Evolutionary conservation across 2,888 invertebrate genomes (phyloP), one percentile per base, ranked within the genome.

Genomic region (Troides helena): DNA sequence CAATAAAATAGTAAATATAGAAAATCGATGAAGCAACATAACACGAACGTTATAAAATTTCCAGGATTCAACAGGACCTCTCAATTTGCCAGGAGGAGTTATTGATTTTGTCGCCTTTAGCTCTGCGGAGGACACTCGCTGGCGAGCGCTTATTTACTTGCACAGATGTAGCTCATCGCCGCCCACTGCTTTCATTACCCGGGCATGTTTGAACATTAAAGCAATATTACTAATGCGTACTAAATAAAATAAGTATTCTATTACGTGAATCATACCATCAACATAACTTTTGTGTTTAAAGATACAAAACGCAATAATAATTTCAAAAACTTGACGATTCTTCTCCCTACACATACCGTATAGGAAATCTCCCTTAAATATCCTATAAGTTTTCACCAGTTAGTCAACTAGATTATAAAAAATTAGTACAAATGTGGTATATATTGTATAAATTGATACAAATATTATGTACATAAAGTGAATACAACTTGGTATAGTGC

Each of bases 21-120:
- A 57, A 39, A n/a, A 56, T 36, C 39, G 3, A 43, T 43, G 10
- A 2, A 43, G 53, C 56, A 30, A 23, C 17, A n/a, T 3, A 64
- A 61, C 21, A 61, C 21, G 43, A 21, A 43, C 10, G 10, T 61
- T 57, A 57, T 36, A 64, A 53, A 58, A 12, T 23, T 36, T 23
- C 64, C 17, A 64, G 63, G 21, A 50, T 46, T 53, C 21, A 59
- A 10, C 23, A 61, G 64, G 68, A 65, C 60, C 14, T 56, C 60
- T 64, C 64, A 68, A 68, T 68, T 53, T 53, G 60, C 23, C 68
- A 64, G 64, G 30, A 64, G 64, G 30, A 66, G 74, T 69, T 82
- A 83, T 87, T 84, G 87, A 87, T 87, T 64, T 86, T 81, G 85
- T 84, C 85, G 76, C 83, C 78, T 79, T 82, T 80, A 80, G 81